Conservation (phyloP, 2,888 invertebrate genomes). For the Panzeria rudis region DNA sequence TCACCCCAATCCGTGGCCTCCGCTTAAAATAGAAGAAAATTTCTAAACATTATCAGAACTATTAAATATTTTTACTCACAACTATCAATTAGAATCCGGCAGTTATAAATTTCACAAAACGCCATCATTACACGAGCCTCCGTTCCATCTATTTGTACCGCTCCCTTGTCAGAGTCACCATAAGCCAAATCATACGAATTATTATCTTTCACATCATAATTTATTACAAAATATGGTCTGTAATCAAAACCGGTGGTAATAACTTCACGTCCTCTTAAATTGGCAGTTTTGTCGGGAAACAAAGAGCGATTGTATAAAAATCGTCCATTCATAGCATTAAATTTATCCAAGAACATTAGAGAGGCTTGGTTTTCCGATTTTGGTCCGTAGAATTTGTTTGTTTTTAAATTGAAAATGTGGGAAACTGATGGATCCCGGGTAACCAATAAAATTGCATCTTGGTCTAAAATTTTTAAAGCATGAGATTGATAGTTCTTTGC, state of each 20-base stretch:
- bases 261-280: constrained; percentile 79
- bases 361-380: constrained; percentile 74
- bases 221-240: constrained; percentile 80
- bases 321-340: constrained; percentile 65
- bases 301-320: constrained; percentile 74
- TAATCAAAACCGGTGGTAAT: constrained; percentile 80
- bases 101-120: constrained; percentile 83
- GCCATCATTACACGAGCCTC: constrained; percentile 83
- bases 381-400: constrained; percentile 80
- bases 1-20: constrained; percentile 88
- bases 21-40: constrained; percentile 79
- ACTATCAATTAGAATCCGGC: constrained; percentile 82
- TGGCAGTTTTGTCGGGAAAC: constrained; percentile 79
- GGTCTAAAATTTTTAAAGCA: neutral
- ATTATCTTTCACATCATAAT: constrained; percentile 73
- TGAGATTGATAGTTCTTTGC: too few species aligned
- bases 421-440: constrained; percentile 34
- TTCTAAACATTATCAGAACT: neutral
- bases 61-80: constrained; percentile 74
- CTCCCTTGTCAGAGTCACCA: constrained; percentile 47
- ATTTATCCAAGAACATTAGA: constrained; percentile 77
- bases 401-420: constrained; percentile 77
- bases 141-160: constrained; percentile 85
- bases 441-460: constrained; percentile 26
- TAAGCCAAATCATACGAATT: constrained; percentile 74